phyloP scores from a whole-genome alignment of 2,888 invertebrate genomes.

The Papilio elwesi region DNA sequence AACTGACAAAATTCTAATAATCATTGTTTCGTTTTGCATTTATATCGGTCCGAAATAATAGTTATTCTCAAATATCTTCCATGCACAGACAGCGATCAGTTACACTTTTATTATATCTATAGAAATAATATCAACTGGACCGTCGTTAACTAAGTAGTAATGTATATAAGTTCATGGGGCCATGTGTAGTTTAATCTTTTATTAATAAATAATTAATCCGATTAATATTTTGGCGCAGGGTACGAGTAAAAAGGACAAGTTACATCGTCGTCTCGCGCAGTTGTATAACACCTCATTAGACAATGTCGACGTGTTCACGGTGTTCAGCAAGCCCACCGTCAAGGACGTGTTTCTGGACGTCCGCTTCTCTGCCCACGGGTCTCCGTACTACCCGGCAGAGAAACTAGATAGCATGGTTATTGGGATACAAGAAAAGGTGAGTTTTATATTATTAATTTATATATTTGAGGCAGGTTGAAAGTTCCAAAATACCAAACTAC shows the following conservation, averaged over 20 bases:
- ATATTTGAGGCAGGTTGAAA: slow-evolving; percentile 19
- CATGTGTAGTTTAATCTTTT: too few relatives aligned
- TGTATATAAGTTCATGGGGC: too few relatives aligned
- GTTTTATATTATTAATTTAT: slow-evolving; percentile 14
- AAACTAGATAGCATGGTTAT: slow-evolving; percentile 94
- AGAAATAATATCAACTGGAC: too few relatives aligned
- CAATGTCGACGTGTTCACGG: slow-evolving; percentile 97
- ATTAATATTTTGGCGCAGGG: slow-evolving; percentile 65
- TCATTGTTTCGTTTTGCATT: too few relatives aligned
- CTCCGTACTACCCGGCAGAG: slow-evolving; percentile 95
- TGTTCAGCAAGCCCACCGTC: slow-evolving; percentile 87
- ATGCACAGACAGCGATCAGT: too few relatives aligned
- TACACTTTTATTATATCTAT: too few relatives aligned
- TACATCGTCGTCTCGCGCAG: slow-evolving; percentile 82
- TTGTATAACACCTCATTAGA: slow-evolving; percentile 90
- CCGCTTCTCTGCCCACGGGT: slow-evolving; percentile 96
- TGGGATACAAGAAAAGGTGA: slow-evolving; percentile 87
- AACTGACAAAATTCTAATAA: too few relatives aligned
- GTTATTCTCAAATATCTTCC: too few relatives aligned
- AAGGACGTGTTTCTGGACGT: slow-evolving; percentile 91
- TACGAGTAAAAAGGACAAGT: slow-evolving; percentile 89
- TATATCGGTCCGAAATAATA: too few relatives aligned
- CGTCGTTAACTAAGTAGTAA: too few relatives aligned
- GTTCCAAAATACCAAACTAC: too few relatives aligned
- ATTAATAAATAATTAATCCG: too few relatives aligned